Conservation (phyloP, 2,888 invertebrate species). For the Thymelicus sylvestris region DNA sequence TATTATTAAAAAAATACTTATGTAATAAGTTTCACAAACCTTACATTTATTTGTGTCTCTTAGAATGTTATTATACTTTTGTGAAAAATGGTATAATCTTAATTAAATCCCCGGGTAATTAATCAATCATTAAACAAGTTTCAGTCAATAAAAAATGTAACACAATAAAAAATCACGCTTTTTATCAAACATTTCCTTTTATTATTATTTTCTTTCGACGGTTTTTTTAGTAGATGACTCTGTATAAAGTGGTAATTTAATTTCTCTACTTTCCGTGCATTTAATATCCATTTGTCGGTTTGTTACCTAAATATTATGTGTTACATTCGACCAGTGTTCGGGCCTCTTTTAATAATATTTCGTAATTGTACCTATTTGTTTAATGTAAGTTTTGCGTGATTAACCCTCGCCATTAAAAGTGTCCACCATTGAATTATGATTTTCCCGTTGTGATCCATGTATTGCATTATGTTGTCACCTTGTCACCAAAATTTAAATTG, state of each 20-base stretch:
- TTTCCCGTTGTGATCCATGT: neutral
- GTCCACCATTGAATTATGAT: neutral
- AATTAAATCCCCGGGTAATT: too few relatives aligned
- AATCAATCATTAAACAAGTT: too few relatives aligned
- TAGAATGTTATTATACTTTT: too few relatives aligned
- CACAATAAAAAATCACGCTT: neutral
- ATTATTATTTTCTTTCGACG: constrained; percentile 34
- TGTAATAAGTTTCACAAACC: too few relatives aligned
- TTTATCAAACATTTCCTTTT: constrained; percentile 19
- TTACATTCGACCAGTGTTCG: neutral
- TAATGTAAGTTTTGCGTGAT: constrained; percentile 74
- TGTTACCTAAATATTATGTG: constrained; percentile 39
- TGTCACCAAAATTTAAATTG: too few relatives aligned
- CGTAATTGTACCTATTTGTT: constrained; percentile 58
- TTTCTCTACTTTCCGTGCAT: constrained; percentile 70
- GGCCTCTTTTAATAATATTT: neutral
- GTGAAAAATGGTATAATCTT: too few relatives aligned
- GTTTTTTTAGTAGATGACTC: constrained; percentile 51
- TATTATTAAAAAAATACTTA: too few relatives aligned
- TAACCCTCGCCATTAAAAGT: neutral
- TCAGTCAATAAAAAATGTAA: neutral
- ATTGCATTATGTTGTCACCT: neutral
- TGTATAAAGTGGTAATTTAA: constrained; percentile 80
- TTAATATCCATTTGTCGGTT: constrained; percentile 31
- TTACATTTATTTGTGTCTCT: too few relatives aligned